A percentile compares a stretch with the other conserved stretches of the same genome.
These are phyloP conservation scores for Zaprionus bogoriensis DNA, from an alignment of 2,888 invertebrate species.

Conservation along the genomic window DNA sequence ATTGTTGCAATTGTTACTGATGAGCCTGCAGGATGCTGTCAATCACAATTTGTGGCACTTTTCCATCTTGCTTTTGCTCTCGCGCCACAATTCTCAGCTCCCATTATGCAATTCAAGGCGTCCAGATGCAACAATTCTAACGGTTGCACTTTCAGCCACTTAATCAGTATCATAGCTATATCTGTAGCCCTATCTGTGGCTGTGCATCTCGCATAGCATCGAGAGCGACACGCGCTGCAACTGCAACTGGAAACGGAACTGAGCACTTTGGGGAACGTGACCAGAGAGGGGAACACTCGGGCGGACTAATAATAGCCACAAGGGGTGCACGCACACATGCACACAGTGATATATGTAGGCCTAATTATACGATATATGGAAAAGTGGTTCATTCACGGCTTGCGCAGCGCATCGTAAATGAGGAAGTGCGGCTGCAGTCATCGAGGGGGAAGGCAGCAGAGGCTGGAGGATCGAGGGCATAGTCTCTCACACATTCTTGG, in stretches of 20 bases:
- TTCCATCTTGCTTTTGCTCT: conserved; percentile 35
- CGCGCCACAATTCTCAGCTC: conserved; percentile 38
- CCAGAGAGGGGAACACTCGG: not conserved
- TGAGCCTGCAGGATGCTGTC: conserved; percentile 60
- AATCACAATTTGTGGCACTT: conserved; percentile 55
- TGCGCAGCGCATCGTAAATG: conserved; percentile 50
- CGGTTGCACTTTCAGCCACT: conserved; percentile 47
- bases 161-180: conserved; percentile 20
- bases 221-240: conserved; percentile 21
- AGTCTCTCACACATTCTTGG: conserved; percentile 17
- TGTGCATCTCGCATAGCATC: conserved; percentile 12
- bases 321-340: conserved; percentile 52
- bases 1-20: not conserved
- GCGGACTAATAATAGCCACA: conserved; percentile 61
- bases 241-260: conserved; percentile 63
- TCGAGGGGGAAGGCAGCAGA: not conserved
- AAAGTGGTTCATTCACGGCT: conserved; percentile 43
- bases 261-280: conserved; percentile 61
- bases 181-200: conserved; percentile 13
- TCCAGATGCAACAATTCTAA: conserved; percentile 41
- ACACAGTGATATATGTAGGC: conserved; percentile 27
- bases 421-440: conserved; percentile 44
- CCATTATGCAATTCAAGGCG: conserved; percentile 67
- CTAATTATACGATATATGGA: conserved; percentile 47
- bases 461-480: not conserved